phyloP scores from a whole-genome alignment of 2,888 invertebrate genomes.

The Crossocerus cetratus region DNA sequence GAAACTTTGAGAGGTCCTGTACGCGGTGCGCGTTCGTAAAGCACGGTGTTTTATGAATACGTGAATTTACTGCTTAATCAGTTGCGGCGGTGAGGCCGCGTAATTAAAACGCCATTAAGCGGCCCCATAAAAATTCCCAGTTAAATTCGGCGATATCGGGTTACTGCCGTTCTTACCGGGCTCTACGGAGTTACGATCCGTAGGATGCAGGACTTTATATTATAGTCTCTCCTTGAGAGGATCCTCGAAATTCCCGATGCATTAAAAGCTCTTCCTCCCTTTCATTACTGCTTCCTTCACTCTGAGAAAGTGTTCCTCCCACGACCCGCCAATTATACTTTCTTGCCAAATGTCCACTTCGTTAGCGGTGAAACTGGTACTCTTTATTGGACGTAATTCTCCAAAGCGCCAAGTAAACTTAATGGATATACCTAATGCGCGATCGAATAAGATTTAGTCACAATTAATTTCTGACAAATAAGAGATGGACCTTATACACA shows the following conservation, averaged over 20 bases:
- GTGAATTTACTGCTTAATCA: slow-evolving; percentile 74
- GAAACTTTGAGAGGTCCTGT: background rate
- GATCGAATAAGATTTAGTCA: too few relatives aligned
- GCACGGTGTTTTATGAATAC: slow-evolving; percentile 67
- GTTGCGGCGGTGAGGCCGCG: slow-evolving; percentile 59
- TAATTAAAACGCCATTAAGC: slow-evolving; percentile 72
- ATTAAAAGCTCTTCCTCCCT: slow-evolving; percentile 10
- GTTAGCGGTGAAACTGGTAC: too few relatives aligned
- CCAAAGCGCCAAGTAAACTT: too few relatives aligned
- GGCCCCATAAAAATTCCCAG: slow-evolving; percentile 65
- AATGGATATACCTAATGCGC: too few relatives aligned
- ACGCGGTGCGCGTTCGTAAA: slow-evolving; percentile 57
- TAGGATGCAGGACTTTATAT: slow-evolving; percentile 48
- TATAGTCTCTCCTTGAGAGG: slow-evolving; percentile 37
- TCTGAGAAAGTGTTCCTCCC: background rate
- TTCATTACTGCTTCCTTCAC: background rate
- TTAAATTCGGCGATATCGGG: slow-evolving; percentile 67
- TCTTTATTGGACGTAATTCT: too few relatives aligned
- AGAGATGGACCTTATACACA: too few relatives aligned
- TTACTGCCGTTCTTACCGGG: slow-evolving; percentile 53
- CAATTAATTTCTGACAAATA: too few relatives aligned
- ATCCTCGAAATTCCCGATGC: slow-evolving; percentile 33
- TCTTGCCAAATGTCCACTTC: too few relatives aligned
- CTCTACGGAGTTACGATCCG: slow-evolving; percentile 40
- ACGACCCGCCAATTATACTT: background rate